Evolutionary conservation across 2,888 invertebrate genomes (phyloP).

Genomic region (Macrosoma leucophasiata): DNA sequence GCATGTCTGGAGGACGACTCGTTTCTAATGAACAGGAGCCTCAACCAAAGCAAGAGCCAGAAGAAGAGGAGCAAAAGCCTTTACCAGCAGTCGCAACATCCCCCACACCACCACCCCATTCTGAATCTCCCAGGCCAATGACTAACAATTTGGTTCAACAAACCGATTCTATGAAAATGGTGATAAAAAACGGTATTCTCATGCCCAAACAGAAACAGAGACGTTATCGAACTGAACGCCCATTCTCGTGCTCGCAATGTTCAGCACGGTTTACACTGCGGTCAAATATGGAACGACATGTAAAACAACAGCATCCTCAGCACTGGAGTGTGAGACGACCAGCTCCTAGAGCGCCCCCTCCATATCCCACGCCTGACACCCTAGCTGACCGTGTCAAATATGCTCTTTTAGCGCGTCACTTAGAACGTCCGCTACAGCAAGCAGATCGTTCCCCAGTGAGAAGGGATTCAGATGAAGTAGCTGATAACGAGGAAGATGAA

Average conservation of each 20-base stretch:
- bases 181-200: constrained; percentile 90
- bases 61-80: constrained; percentile 73
- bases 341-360: constrained; percentile 59
- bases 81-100: constrained; percentile 53
- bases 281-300: constrained; percentile 96
- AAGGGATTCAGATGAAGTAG: constrained; percentile 74
- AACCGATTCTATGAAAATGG: constrained; percentile 87
- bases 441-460: constrained; percentile 56
- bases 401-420: constrained; percentile 85
- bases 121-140: constrained; percentile 68
- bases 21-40: constrained; percentile 54
- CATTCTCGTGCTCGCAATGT: constrained; percentile 93
- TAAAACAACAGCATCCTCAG: constrained; percentile 95
- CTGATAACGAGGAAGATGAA: constrained; percentile 79
- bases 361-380: constrained; percentile 48
- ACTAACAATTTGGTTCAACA: constrained; percentile 55
- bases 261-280: constrained; percentile 91
- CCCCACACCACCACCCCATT: constrained; percentile 59
- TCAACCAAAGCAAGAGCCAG: constrained; percentile 61
- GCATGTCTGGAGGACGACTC: constrained; percentile 82
- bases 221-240: constrained; percentile 91
- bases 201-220: constrained; percentile 95
- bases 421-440: constrained; percentile 76
- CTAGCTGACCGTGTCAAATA: constrained; percentile 77
- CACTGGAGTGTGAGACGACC: constrained; percentile 88